A percentile compares a stretch with the other conserved stretches of the same genome.
Conservation (phyloP, 2,797 vertebrate species). For the Brotogeris chrysoptera region DNA sequence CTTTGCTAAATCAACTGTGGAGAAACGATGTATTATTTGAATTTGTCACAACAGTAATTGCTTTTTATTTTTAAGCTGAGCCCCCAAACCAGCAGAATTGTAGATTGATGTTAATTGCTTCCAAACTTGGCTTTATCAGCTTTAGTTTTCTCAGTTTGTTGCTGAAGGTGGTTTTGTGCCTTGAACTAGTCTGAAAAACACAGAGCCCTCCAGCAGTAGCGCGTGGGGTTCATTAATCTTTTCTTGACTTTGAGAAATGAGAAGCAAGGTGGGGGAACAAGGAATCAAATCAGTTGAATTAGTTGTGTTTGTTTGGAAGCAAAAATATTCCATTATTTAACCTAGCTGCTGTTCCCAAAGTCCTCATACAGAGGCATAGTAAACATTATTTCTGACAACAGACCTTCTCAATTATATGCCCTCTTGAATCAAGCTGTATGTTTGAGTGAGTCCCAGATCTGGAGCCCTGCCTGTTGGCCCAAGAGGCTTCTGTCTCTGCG, state of each 20-base stretch:
- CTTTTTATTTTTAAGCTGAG: constrained; percentile 32
- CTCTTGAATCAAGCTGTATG: neutral
- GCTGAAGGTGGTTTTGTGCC: constrained; percentile 19
- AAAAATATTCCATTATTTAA: neutral
- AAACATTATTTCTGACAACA: neutral
- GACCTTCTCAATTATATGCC: rapidly evolving
- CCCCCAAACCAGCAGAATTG: constrained; percentile 12
- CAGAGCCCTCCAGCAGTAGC: neutral
- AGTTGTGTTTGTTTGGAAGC: neutral
- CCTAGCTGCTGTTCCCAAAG: neutral
- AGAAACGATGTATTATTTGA: neutral
- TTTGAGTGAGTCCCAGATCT: neutral
- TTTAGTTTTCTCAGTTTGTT: neutral
- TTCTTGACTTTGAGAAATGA: constrained; percentile 50
- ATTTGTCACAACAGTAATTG: constrained; percentile 24
- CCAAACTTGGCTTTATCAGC: constrained; percentile 31
- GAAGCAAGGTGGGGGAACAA: neutral
- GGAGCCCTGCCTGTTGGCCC: neutral
- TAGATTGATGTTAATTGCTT: constrained; percentile 46
- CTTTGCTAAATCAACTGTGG: neutral
- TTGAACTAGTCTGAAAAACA: neutral
- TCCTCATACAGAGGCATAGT: neutral
- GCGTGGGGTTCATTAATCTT: constrained; percentile 39
- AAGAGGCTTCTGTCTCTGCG: neutral
- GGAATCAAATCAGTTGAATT: neutral